Conservation (phyloP, 2,113 vertebrate genomes). For the Helogale parvula region DNA sequence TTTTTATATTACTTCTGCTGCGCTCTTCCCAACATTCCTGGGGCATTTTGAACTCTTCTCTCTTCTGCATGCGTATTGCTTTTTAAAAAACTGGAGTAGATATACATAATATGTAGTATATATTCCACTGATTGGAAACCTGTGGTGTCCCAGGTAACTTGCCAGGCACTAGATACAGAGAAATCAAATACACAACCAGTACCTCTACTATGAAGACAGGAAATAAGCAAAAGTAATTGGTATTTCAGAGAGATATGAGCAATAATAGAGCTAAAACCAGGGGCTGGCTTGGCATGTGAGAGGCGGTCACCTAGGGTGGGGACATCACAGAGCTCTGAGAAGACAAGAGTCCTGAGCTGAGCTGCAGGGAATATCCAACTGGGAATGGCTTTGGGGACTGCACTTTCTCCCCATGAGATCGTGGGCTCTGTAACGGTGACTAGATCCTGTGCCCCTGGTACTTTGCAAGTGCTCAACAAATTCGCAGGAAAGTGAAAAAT, state of each 20-base stretch:
- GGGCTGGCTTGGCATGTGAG: not conserved
- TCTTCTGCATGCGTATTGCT: too few relatives aligned
- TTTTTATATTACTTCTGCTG: not conserved
- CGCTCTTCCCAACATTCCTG: not conserved
- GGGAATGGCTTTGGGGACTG: not conserved
- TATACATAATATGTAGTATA: fast-evolving
- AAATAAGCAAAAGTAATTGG: not conserved
- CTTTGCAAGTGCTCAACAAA: not conserved
- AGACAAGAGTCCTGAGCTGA: fast-evolving
- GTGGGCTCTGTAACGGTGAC: fast-evolving
- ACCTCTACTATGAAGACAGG: not conserved
- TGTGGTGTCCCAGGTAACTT: not conserved
- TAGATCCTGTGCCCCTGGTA: too few relatives aligned
- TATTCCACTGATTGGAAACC: not conserved
- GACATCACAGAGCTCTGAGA: not conserved
- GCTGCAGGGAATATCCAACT: not conserved
- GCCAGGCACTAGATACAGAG: not conserved
- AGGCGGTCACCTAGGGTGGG: not conserved
- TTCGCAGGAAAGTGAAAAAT: not conserved
- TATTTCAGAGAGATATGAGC: not conserved
- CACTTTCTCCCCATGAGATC: not conserved
- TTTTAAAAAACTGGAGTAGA: too few relatives aligned
- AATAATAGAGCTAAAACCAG: not conserved
- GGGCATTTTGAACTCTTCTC: not conserved
- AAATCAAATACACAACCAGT: not conserved